Percentiles rank a stretch among this genome's conserved stretches.
phyloP scores from a whole-genome alignment of 2,888 invertebrate genomes.

The Julus scanicus region DNA sequence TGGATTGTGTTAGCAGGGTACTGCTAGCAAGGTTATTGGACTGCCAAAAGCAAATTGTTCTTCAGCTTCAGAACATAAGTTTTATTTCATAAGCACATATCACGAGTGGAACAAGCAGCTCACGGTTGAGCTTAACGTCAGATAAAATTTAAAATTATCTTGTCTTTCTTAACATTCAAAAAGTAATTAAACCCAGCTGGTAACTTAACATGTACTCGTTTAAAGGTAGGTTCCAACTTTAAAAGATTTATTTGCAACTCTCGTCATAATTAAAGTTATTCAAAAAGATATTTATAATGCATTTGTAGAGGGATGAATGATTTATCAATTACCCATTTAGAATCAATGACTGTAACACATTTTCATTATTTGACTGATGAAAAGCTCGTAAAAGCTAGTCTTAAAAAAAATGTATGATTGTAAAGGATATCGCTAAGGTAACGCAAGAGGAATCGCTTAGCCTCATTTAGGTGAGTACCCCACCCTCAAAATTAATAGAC shows the following conservation, averaged over 20 bases:
- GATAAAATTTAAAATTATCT: not conserved
- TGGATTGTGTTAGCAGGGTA: slow-evolving; percentile 20
- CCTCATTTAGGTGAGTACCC: not conserved
- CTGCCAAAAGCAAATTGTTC: slow-evolving; percentile 17
- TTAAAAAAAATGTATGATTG: not conserved
- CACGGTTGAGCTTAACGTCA: not conserved
- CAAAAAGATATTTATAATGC: not conserved
- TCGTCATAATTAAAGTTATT: not conserved
- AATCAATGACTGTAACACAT: not conserved
- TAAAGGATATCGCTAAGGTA: not conserved
- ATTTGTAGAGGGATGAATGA: not conserved
- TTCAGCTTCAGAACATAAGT: not conserved
- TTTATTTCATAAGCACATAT: not conserved
- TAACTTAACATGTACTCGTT: not conserved
- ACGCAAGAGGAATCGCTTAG: not conserved
- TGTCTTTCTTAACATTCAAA: not conserved
- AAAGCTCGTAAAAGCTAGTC: not conserved
- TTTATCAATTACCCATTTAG: not conserved
- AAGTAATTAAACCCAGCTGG: not conserved
- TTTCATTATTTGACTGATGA: not conserved
- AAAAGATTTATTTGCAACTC: not conserved
- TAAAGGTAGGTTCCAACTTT: not conserved
- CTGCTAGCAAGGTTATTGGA: slow-evolving; percentile 33
- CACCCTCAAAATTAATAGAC: slow-evolving; percentile 2
- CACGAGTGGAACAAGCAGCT: not conserved